Conservation (phyloP, 2,797 vertebrate genomes). For the Bradypodion pumilum region DNA sequence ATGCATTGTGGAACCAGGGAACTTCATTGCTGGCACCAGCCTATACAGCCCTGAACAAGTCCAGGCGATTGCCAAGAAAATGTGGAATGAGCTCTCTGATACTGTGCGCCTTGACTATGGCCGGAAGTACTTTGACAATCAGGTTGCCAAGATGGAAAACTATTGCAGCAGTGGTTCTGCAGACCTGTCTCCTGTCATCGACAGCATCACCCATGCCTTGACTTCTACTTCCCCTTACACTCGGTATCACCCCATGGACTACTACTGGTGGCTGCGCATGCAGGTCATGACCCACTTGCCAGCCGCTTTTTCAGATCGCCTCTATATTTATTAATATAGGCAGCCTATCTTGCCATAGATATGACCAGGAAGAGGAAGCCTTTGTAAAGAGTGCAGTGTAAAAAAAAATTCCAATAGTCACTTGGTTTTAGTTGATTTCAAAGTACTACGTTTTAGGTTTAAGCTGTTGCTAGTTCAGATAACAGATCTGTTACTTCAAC, state of each 20-base stretch:
- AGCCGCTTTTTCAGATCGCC: slow-evolving; percentile 72
- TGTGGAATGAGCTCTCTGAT: slow-evolving; percentile 78
- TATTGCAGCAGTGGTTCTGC: slow-evolving; percentile 75
- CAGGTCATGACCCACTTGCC: slow-evolving; percentile 81
- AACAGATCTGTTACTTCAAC: too few relatives aligned
- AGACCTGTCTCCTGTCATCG: slow-evolving; percentile 70
- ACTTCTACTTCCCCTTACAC: slow-evolving; percentile 71
- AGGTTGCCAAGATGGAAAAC: slow-evolving; percentile 74
- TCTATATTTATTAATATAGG: slow-evolving; percentile 74
- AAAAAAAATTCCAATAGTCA: slow-evolving; percentile 45
- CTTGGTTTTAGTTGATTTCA: slow-evolving; percentile 60
- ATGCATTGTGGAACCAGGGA: slow-evolving; percentile 79
- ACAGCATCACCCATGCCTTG: slow-evolving; percentile 73
- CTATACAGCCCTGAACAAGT: slow-evolving; percentile 77
- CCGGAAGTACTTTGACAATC: slow-evolving; percentile 77
- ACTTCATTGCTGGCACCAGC: slow-evolving; percentile 79
- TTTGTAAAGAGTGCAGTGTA: slow-evolving; percentile 45
- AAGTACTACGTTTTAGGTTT: slow-evolving; percentile 65
- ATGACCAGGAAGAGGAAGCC: slow-evolving; percentile 34
- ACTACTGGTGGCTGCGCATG: slow-evolving; percentile 83
- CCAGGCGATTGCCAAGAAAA: slow-evolving; percentile 75
- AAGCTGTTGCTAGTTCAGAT: slow-evolving; percentile 40
- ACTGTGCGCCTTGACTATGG: slow-evolving; percentile 76
- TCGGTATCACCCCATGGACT: slow-evolving; percentile 82
- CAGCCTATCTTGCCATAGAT: background rate